Evolutionary conservation across 2,797 vertebrate genomes (phyloP), one percentile per base, ranked within the genome.

Genomic region (Oryzias dopingdopingensis): DNA sequence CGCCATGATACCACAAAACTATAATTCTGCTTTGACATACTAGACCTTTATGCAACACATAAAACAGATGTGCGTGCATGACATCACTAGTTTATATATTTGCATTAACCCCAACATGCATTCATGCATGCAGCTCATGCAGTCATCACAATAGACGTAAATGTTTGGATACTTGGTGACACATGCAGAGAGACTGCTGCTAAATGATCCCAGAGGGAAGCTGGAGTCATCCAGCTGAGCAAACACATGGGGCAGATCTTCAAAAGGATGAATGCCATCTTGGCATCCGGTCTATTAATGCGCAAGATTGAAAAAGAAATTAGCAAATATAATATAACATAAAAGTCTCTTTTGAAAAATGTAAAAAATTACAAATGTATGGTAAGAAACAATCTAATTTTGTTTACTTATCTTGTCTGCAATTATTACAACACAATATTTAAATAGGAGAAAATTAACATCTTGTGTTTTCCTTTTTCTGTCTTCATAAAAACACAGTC

Each of bases 181-280:
- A 74, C 61, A 52, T 69, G 45, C 58, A 72, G 67, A 24, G 23
- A 62, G 73, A 62, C 66, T 65, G 59, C 67, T 64, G 76, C 72
- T 64, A 60, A 73, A 29, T 47, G 68, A 49, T 63, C 46, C 65
- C 52, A 32, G 44, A 51, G 53, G 46, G 59, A 74, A 70, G 43
- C 37, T 51, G 24, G 65, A 72, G 54, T 75, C 67, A 74, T 78
- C 70, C 86, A 87, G 77, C 86, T 88, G 81, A 77, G 82, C 71
- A 86, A 87, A 85, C 66, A 82, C 49, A 64, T 45, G 60, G 70
- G 58, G 41, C 44, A 57, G 42, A 67, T 54, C 24, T 68, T 69
- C 59, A 80, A 72, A 65, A 75, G 24, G 41, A 55, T 70, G 60
- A 73, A 66, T 62, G 64, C 65, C 69, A 62, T 70, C 59, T 65